phyloP scores from a whole-genome alignment of 2,888 invertebrate species.

The Erannis defoliaria region DNA sequence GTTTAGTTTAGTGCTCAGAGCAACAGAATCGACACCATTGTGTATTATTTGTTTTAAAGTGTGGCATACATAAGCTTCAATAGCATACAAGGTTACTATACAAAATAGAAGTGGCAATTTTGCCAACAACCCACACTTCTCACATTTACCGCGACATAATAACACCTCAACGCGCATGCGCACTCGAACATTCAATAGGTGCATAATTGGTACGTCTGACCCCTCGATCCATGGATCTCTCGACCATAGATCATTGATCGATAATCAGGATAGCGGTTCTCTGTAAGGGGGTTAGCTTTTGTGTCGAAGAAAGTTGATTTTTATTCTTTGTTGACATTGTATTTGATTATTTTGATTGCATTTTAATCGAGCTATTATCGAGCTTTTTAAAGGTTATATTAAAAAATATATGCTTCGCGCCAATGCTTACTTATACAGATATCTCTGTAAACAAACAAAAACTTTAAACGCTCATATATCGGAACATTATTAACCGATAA shows the following conservation, averaged over 20 bases:
- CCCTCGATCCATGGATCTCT: slow-evolving; percentile 49
- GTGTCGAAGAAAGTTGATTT: slow-evolving; percentile 27
- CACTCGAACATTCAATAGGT: slow-evolving; percentile 55
- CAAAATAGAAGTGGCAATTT: slow-evolving; percentile 25
- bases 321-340: slow-evolving; percentile 22
- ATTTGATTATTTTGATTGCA: slow-evolving; percentile 26
- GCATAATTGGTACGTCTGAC: slow-evolving; percentile 62
- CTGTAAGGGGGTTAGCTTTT: slow-evolving; percentile 35
- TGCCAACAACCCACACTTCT: not conserved
- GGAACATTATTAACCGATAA: no score
- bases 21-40: no score
- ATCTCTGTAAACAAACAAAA: no score
- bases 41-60: no score
- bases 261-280: slow-evolving; percentile 53
- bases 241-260: slow-evolving; percentile 72
- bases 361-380: slow-evolving; percentile 19
- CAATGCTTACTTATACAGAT: no score
- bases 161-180: slow-evolving; percentile 48
- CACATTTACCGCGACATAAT: slow-evolving; percentile 47
- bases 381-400: not conserved
- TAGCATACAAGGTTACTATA: not conserved
- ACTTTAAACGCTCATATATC: no score
- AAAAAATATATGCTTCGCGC: no score
- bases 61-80: no score
- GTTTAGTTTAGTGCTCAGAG: no score